Evolutionary conservation across 92 coral and sea anemone species (phyloP), one percentile per base, ranked within the genome.

Genomic region (Desmophyllum pertusum): DNA sequence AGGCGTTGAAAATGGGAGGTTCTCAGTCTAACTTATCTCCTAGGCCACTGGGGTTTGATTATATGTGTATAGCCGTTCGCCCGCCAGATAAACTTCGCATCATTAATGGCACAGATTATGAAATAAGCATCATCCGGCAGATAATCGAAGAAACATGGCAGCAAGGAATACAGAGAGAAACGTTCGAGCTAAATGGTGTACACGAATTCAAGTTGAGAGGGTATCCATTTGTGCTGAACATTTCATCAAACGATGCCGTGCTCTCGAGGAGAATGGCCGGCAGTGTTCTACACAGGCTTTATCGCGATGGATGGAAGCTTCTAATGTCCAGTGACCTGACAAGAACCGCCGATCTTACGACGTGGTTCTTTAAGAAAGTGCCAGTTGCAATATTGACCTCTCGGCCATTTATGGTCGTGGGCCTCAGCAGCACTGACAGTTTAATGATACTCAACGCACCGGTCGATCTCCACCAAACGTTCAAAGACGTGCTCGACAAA

Each of bases 221-320:
- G 5, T 52, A 43, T 39, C 95, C 92, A 52, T 92, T 92, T 77
- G 31, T 15, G 1, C 39, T 42, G 61, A 84, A 81, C 9, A 23
- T 59, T 31, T 7, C 81, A 29, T 41, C 77, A 3, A 62, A n/a
- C 1, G 51, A 38, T 25, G 84, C 90, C 46, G 76, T 74, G 3
- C 76, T 63, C 21, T 61, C 92, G 1, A 71, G 88, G 45, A 75
- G 66, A 57, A 75, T 92, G 88, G 77, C 89, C 17, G 25, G 84
- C 31, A 45, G 48, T 69, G 77, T 92, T 33, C 71, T 92, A 2
- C 83, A 83, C 76, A 89, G 80, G 31, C 81, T 92, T 15, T 51
- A 89, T 66, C 78, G 87, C 33, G 86, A 79, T 41, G 95, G 95
- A 17, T 92, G 90, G 88, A 67, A 86, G 72, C 50, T 92, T 18